Base-by-base conservation (phyloP, 1,140 invertebrate species). In the Calephelis nemesis region DNA sequence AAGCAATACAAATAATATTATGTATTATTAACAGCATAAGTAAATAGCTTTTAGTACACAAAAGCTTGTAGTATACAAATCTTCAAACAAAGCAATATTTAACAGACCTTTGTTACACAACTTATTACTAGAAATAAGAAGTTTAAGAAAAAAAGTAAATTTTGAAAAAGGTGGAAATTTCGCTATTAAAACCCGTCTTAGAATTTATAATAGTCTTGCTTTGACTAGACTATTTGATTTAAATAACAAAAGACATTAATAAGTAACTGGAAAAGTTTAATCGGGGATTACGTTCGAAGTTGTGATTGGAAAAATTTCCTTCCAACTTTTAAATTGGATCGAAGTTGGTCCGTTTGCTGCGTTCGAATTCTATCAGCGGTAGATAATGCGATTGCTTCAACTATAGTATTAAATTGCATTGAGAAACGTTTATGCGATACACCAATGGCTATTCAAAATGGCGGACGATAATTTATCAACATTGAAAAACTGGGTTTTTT, bases 271-370 rank as follows among this genome's bases (percentile, higher is more conserved):
- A 70, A 76, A 76, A 77, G 30, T 75, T 77, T 85, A 85, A 86
- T 86, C 79, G 78, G 73, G 73, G 80, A 85, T 90, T 88, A 84
- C 81, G 74, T 75, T 62, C 58, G 62, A 58, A 73, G 72, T 72
- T 75, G 87, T 87, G 86, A 88, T 90, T 85, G 84, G 86, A 86
- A 84, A 87, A 86, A 82, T 84, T 84, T 85, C 78, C 79, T 79
- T 85, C 74, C 70, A 87, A 90, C 79, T 88, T 90, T 86, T 87
- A 90, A 90, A 88, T 90, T 88, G 87, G 86, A 87, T 88, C 74
- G 71, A 82, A 81, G 65, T 74, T 63, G 81, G 77, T 80, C 79
- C 77, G 81, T 82, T 90, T 83, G 80, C 70, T 69, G 72, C 76
- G 78, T 82, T 60, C 30, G 12, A 60, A 60, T 60, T 60, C 58